phyloP scores from a whole-genome alignment of 92 coral and sea anemone genomes.

The Desmophyllum pertusum region DNA sequence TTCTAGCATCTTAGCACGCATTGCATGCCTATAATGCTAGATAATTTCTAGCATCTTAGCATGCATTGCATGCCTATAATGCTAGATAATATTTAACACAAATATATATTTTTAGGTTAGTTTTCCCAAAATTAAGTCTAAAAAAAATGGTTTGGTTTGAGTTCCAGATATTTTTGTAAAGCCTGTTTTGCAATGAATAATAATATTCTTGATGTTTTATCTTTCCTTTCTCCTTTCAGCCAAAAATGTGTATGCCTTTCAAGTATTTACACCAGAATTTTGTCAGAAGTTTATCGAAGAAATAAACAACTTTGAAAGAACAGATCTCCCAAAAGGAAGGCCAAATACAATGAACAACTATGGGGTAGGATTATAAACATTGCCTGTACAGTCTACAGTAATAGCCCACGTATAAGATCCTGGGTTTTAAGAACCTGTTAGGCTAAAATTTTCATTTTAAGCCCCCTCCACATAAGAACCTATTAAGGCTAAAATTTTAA shows the following conservation, averaged over 20 bases:
- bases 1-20: no score
- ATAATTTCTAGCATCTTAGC: no score
- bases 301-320: slow-evolving; percentile 75
- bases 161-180: not conserved
- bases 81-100: no score
- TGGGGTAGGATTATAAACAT: slow-evolving; percentile 67
- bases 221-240: slow-evolving; percentile 50
- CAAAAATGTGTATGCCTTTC: slow-evolving; percentile 68
- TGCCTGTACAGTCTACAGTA: not conserved
- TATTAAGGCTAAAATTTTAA: no score
- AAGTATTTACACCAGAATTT: slow-evolving; percentile 81
- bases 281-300: slow-evolving; percentile 79
- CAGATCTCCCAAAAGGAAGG: slow-evolving; percentile 87
- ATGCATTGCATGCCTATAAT: no score
- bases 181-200: not conserved
- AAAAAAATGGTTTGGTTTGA: not conserved
- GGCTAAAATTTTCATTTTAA: no score
- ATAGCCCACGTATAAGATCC: no score
- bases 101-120: no score
- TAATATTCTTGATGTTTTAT: not conserved
- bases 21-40: no score
- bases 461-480: no score
- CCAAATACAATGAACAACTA: slow-evolving; percentile 98
- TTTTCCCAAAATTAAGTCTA: not conserved
- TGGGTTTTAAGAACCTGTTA: no score